Conservation (phyloP, 2,888 invertebrate species). For the Andrena chrysosceles region DNA sequence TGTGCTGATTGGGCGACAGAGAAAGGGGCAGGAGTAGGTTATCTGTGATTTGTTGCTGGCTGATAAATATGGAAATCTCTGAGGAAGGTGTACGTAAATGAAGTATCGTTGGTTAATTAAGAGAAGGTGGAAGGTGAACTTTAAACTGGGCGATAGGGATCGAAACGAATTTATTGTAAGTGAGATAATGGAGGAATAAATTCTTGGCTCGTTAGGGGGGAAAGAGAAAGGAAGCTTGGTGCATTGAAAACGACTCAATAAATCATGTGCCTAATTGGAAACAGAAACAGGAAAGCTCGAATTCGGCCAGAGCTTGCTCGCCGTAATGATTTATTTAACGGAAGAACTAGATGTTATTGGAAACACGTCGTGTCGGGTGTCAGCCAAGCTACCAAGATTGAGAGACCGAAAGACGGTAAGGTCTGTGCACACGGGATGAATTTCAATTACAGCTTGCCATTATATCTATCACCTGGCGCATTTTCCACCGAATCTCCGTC, state of each 20-base stretch:
- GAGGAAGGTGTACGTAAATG: no score
- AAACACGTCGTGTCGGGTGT: slow-evolving; percentile 66
- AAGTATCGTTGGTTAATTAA: no score
- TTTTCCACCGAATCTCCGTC: background rate
- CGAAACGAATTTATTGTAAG: background rate
- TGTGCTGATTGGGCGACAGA: no score
- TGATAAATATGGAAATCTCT: no score
- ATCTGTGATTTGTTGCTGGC: no score
- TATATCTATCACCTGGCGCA: slow-evolving; percentile 8
- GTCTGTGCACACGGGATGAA: slow-evolving; percentile 56
- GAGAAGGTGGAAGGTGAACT: background rate
- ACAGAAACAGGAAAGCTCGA: background rate
- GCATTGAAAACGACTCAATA: no score
- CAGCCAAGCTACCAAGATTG: slow-evolving; percentile 42
- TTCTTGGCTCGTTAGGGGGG: no score
- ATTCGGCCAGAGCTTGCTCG: background rate
- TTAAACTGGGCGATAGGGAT: background rate
- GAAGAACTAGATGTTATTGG: slow-evolving; percentile 59
- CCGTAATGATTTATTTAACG: slow-evolving; percentile 67
- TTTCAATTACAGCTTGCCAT: slow-evolving; percentile 61
- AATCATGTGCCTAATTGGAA: no score
- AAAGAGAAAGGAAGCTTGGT: no score
- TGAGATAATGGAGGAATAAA: no score
- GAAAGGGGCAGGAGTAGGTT: no score
- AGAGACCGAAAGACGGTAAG: slow-evolving; percentile 31